phyloP scores from a whole-genome alignment of 2,797 vertebrate genomes.

The Lutjanus campechanus region DNA sequence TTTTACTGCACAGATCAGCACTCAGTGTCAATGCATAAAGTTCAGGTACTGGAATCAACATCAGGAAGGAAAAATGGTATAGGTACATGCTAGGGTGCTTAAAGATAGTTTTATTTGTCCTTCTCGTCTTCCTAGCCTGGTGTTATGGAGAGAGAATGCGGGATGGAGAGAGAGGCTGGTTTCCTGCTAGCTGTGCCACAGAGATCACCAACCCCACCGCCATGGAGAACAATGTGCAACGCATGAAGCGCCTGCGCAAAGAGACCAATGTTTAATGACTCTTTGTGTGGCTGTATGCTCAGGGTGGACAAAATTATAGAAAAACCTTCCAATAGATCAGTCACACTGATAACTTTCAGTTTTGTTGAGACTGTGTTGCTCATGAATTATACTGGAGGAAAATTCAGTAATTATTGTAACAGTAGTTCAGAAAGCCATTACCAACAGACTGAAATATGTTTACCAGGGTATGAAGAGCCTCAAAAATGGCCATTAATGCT shows the following conservation, averaged over 20 bases:
- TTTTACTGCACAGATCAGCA: no score
- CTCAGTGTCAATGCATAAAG: no score
- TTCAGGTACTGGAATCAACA: no score
- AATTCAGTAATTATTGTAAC: background rate
- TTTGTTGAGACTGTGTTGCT: background rate
- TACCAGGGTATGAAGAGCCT: background rate
- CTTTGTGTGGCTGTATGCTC: background rate
- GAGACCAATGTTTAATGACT: slow-evolving; percentile 90
- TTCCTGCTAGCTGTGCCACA: slow-evolving; percentile 89
- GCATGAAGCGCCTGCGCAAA: slow-evolving; percentile 93
- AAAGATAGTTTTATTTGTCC: no score
- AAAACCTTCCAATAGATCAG: background rate
- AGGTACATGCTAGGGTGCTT: no score
- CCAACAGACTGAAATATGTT: background rate
- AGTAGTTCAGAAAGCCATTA: background rate
- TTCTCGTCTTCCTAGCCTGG: slow-evolving; percentile 84
- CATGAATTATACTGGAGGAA: slow-evolving; percentile 1
- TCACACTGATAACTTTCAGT: background rate
- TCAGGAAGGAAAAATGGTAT: no score
- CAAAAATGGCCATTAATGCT: background rate
- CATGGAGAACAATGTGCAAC: slow-evolving; percentile 90
- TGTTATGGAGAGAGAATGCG: slow-evolving; percentile 91
- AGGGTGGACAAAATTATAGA: background rate
- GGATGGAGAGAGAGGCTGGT: slow-evolving; percentile 94
- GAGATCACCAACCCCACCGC: slow-evolving; percentile 89